Evolutionary conservation across 1,140 invertebrate species (phyloP), one percentile per base, ranked within the genome.

Genomic region (Penaeus chinensis): DNA sequence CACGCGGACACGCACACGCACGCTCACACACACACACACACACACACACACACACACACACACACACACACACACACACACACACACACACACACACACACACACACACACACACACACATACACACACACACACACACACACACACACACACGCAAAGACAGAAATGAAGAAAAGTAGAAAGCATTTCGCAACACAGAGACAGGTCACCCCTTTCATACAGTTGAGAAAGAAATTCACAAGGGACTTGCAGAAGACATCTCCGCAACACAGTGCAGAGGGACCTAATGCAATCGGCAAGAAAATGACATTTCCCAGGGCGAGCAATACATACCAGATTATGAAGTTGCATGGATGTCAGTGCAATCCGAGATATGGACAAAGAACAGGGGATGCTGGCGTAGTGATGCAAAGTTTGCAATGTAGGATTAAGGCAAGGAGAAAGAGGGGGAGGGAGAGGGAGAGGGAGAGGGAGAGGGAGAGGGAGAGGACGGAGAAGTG

Each of bases 151-250:
- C 4, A 78, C 4, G 47, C 27, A 78, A 0, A 78, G 8, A 32
- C 16, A 78, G 22, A 10, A 11, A 78, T 4, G 37, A 19, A 42
- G 42, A 47, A 78, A 22, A 22, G 10, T 54, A 54, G 47, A 54
- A 54, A 54, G 11, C 54, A 54, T 54, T 54, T 54, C 54, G 16
- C 54, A 54, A 54, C 11, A 54, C 10, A 11, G 1, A 54, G 54
- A 54, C 10, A 11, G 11, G 54, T 54, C 54, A 54, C 54, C 54
- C 16, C 16, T 16, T 5, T 54, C 54, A 13, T 54, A 54, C 54
- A 54, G 16, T 54, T 54, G 54, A 54, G 76, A 78, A 42, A 78
- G 76, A 78, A n/a, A 78, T 54, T 54, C 54, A 16, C 54, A 54
- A 0, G 16, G 54, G 54, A 54, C 54, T 54, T 54, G 54, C 54